Evolutionary conservation across 2,113 vertebrate genomes (phyloP).

Genomic region (Leptobrachium ailaonicum): DNA sequence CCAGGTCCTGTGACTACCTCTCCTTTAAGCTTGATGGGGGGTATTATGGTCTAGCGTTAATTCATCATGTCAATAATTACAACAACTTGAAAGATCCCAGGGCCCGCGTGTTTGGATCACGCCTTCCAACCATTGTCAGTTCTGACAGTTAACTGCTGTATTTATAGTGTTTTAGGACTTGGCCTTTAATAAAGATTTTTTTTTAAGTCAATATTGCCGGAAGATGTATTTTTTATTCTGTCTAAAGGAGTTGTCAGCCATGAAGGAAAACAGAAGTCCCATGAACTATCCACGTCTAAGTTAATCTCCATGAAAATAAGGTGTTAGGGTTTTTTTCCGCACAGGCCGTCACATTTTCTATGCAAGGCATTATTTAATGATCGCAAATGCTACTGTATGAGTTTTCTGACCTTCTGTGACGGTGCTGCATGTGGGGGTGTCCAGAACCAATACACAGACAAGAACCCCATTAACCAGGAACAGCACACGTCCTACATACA

Average conservation of each 20-base stretch:
- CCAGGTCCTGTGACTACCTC: no score
- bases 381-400: no score
- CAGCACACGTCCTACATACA: no score
- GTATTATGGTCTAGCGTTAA: slow-evolving; percentile 8
- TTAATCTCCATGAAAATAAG: not conserved
- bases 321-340: no score
- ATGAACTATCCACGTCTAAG: not conserved
- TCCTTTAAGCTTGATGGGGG: slow-evolving; percentile 3
- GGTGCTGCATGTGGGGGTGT: no score
- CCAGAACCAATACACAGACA: no score
- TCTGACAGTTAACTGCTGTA: slow-evolving; percentile 35
- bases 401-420: no score
- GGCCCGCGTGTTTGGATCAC: not conserved
- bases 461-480: no score
- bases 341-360: no score
- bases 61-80: slow-evolving; percentile 35
- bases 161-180: slow-evolving; percentile 28
- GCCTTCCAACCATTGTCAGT: slow-evolving; percentile 23
- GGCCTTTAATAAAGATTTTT: slow-evolving; percentile 34
- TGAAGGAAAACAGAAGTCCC: slow-evolving; percentile 32
- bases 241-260: slow-evolving; percentile 32
- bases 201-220: slow-evolving; percentile 14
- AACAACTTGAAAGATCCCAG: slow-evolving; percentile 32
- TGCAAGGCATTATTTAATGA: no score
- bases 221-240: slow-evolving; percentile 7